A percentile compares a stretch with the other conserved stretches of the same genome.
Evolutionary conservation across 2,888 invertebrate species (phyloP).

Genomic region (Drosophila kuntzei): DNA sequence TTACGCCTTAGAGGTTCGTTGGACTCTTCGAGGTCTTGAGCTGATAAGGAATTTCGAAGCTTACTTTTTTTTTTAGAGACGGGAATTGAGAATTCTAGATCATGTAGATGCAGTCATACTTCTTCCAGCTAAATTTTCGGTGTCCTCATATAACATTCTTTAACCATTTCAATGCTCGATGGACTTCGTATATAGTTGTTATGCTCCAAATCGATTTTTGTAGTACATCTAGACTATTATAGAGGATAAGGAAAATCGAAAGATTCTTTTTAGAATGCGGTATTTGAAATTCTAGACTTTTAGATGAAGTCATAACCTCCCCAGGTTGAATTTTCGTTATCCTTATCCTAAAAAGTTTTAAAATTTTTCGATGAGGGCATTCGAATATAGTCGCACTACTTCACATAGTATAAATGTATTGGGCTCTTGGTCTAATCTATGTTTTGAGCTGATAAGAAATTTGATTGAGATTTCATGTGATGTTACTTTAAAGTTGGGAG

Average conservation of each 20-base stretch:
- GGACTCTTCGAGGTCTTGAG: slow-evolving; percentile 32
- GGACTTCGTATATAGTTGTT: not conserved
- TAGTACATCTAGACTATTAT: too few species aligned
- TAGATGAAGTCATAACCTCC: too few species aligned
- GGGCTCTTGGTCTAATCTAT: not conserved
- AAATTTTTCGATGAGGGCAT: too few species aligned
- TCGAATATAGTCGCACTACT: too few species aligned
- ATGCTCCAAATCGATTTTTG: not conserved
- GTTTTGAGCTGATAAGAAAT: not conserved
- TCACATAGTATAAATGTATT: too few species aligned
- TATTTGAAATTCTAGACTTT: too few species aligned
- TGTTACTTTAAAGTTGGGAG: not conserved
- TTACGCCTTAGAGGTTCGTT: slow-evolving; percentile 45
- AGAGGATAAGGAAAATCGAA: slow-evolving; percentile 48
- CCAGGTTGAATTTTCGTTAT: too few species aligned
- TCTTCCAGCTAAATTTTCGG: not conserved
- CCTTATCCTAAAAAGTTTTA: too few species aligned
- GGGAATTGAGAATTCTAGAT: not conserved
- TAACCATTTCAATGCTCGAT: too few species aligned
- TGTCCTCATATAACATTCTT: not conserved
- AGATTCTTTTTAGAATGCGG: not conserved
- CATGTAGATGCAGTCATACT: not conserved
- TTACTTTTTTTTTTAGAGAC: not conserved
- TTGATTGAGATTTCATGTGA: not conserved
- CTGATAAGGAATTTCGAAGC: slow-evolving; percentile 45